These are phyloP conservation scores for Pemphredon lugubris DNA, from an alignment of 2,888 invertebrate species.

Conservation along the genomic window DNA sequence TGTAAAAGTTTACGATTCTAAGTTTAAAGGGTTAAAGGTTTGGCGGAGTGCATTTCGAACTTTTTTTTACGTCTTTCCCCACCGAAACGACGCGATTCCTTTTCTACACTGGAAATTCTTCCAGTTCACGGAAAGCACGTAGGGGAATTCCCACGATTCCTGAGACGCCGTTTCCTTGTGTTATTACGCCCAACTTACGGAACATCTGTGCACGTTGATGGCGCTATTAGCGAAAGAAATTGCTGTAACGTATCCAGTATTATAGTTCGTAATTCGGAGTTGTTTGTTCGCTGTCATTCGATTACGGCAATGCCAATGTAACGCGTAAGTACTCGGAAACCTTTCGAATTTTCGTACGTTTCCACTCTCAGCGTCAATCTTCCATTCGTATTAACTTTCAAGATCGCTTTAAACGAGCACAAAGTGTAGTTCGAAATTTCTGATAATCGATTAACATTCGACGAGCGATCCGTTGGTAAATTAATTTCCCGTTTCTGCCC, in stretches of 20 bases:
- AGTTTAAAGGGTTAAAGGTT: constrained; percentile 5
- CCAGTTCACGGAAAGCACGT: constrained; percentile 26
- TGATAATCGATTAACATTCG: too few species aligned
- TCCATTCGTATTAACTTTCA: not conserved
- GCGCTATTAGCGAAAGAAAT: constrained; percentile 50
- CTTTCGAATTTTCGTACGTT: constrained; percentile 2
- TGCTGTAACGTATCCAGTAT: constrained; percentile 35
- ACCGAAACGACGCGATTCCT: constrained; percentile 20
- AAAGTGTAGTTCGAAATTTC: too few species aligned
- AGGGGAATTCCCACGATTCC: constrained; percentile 48
- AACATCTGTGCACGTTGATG: constrained; percentile 42
- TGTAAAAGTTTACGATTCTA: constrained; percentile 46
- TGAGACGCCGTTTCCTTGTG: constrained; percentile 34
- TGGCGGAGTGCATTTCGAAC: constrained; percentile 25
- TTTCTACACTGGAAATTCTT: constrained; percentile 30
- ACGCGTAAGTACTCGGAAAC: constrained; percentile 16
- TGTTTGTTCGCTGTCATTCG: constrained; percentile 24
- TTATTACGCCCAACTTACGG: constrained; percentile 40
- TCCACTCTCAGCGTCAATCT: not conserved
- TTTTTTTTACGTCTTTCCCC: constrained; percentile 34
- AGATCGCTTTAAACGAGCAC: too few species aligned
- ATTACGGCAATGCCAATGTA: constrained; percentile 37
- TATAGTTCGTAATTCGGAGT: constrained; percentile 12
- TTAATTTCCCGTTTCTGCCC: too few species aligned
- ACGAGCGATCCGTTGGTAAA: too few species aligned